Conservation (phyloP, 2,113 vertebrate species). For the Pleuronectes platessa region DNA sequence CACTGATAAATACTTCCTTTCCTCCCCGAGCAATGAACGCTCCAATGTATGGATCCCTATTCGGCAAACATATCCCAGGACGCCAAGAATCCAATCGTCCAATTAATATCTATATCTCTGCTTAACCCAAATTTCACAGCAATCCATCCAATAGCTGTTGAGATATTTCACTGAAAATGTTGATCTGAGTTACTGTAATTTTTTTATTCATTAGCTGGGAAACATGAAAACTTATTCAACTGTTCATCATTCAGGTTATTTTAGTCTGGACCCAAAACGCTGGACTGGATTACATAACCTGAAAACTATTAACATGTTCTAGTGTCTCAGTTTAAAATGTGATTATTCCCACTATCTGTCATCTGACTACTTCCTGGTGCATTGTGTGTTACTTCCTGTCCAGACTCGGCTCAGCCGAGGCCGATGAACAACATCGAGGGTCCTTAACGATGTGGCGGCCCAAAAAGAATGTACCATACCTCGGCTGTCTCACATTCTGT, state of each 20-base stretch:
- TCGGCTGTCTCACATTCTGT: constrained; percentile 46
- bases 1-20: too few species aligned
- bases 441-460: constrained; percentile 14
- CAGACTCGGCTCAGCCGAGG: constrained; percentile 15
- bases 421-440: constrained; percentile 17
- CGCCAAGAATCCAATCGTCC: not conserved
- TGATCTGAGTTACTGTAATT: not conserved
- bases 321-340: not conserved
- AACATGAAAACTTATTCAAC: too few species aligned
- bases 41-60: too few species aligned
- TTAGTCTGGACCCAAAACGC: too few species aligned
- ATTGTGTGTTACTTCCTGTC: constrained; percentile 66
- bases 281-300: not conserved
- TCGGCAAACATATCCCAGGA: too few species aligned
- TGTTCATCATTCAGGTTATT: too few species aligned
- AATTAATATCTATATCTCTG: too few species aligned
- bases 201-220: not conserved
- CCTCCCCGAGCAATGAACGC: too few species aligned
- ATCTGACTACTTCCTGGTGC: constrained; percentile 51
- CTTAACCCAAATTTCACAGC: too few species aligned
- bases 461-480: constrained; percentile 52
- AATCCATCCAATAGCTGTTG: not conserved
- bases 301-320: not conserved
- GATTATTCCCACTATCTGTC: constrained; percentile 30
- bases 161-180: not conserved